Evolutionary conservation across 1,140 invertebrate genomes (phyloP), one percentile per base, ranked within the genome.

Genomic region (Drosophila pectinifera): DNA sequence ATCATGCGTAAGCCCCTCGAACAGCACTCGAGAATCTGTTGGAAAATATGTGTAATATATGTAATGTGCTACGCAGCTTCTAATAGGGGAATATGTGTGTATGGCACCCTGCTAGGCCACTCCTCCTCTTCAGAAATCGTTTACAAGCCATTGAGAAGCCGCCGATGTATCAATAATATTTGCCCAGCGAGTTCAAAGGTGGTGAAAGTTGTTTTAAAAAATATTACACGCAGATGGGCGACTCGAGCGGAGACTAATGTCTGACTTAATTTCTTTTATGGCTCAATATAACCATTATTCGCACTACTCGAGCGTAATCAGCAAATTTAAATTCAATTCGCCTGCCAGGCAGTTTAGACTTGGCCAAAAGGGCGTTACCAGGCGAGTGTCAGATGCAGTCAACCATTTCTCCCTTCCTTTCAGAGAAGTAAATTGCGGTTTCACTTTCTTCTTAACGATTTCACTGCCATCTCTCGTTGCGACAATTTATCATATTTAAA

Each of bases 321-420:
- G 78, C 78, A 78, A 90, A 85, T 89, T 89, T 89, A 90, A 89
- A 89, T 89, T 90, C 85, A 90, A 89, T 89, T 90, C 85, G 80
- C 69, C 39, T 42, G 31, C 43, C 18, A 6, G 11, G 11, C 0
- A 34, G 11, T 51, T 54, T 34, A 48, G 24, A 64, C 26, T 38
- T 26, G 31, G 8, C 6, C 24, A 61, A 67, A 65, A 31, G 22
- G 10, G 46, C 38, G 34, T 54, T 63, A 18, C 64, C 68, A 59
- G 68, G 45, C 68, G 42, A 45, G 41, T 83, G 84, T 89, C 84
- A 89, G 54, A 20, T 28, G 64, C 84, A 88, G 58, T 73, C 51
- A 5, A 53, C 67, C 10, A 31, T 61, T 48, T 61, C 55, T 36
- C 38, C 39, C 14, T 11, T 43, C 4, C n/a, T 0, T 6, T 7